Percentiles rank a stretch among this genome's conserved stretches.
Evolutionary conservation across 2,888 invertebrate species (phyloP).

Genomic region (Cephus spinipes): DNA sequence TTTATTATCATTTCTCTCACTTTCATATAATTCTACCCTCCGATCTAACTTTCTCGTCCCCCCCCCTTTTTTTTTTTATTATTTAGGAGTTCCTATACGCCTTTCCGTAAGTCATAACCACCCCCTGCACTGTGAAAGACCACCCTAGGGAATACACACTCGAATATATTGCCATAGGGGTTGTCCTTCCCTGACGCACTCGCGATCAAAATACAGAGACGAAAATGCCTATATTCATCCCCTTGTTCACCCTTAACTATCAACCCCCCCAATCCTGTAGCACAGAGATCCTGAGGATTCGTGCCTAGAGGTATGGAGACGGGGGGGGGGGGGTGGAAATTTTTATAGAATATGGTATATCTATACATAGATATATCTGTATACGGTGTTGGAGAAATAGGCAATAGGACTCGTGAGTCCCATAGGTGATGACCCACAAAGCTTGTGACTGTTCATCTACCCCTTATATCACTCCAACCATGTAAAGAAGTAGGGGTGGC

Average conservation of each 20-base stretch:
- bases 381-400: not conserved
- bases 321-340: conserved; percentile 23
- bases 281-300: not conserved
- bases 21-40: not conserved
- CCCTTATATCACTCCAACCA: not conserved
- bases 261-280: not conserved
- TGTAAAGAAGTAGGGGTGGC: not conserved
- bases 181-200: not conserved
- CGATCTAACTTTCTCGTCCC: not conserved
- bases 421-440: not conserved
- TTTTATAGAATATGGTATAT: conserved; percentile 31
- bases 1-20: not conserved
- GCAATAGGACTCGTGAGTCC: conserved; percentile 2
- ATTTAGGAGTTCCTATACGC: not conserved
- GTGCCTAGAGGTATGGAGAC: conserved; percentile 28
- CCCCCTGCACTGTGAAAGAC: not conserved
- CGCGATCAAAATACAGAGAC: not conserved
- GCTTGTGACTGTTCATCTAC: not conserved
- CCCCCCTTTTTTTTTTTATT: not conserved
- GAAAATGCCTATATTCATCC: not conserved
- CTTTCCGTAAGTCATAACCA: not conserved
- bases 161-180: not conserved
- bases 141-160: not conserved
- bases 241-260: not conserved
- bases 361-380: not conserved